Evolutionary conservation across 2,113 vertebrate species (phyloP), one percentile per base, ranked within the genome.

Genomic region (Lucifuga dentata): DNA sequence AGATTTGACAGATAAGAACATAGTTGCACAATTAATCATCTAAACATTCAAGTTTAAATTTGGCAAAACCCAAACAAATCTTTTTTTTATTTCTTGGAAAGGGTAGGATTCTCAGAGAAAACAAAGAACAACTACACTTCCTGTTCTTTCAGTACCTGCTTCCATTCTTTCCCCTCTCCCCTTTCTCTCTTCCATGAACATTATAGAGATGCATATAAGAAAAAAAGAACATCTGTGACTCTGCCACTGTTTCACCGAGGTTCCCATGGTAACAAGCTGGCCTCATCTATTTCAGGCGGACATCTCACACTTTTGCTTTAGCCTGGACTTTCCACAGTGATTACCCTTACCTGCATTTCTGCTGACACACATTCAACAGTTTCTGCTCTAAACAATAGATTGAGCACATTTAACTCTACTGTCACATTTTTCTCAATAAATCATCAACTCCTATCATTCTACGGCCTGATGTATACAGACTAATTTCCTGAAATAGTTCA

Each of bases 211-310:
- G 58, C 58, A 23, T 71, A 43, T 11, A 49, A 45, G 48, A 66
- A 38, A 50, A 72, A 75, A 24, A 20, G 23, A 33, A 70, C 72
- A 64, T 68, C 83, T 65, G 65, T 43, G 50, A 74, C 68, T 83
- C n/a, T n/a, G n/a, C n/a, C n/a, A n/a, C n/a, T n/a, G 84, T 86
- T 86, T 86, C 76, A 46, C 57, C 15, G 43, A 24, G 44, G 89
- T 91, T 88, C 48, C 91, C 80, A 91, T 88, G 83, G 90, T 83
- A 91, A 91, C 91, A 87, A 85, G 82, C 52, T 55, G 84, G 86
- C 69, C 68, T 61, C 56, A 61, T 88, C 86, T 91, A 91, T 92
- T 92, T 91, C 62, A 60, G 87, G 83, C 52, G 15, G 77, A 73
- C 39, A 68, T 68, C 76, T 85, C 32, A 24, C 73, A 78, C 75